Conservation (phyloP, 2,888 invertebrate genomes). For the Lepidochrysops patricia region DNA sequence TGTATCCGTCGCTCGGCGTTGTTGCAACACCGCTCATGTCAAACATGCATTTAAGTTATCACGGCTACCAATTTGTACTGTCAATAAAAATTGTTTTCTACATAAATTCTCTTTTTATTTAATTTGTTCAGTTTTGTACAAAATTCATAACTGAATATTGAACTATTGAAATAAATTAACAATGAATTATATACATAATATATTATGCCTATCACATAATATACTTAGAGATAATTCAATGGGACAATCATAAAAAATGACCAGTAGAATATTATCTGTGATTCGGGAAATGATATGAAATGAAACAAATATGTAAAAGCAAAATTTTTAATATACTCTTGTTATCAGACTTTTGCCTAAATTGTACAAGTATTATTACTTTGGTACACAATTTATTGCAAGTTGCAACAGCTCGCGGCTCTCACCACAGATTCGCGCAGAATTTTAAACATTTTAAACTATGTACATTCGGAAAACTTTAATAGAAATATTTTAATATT, state of each 20-base stretch:
- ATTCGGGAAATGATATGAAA: not conserved
- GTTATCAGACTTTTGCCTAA: slow-evolving; percentile 64
- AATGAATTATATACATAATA: too few relatives aligned
- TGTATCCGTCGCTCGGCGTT: not conserved
- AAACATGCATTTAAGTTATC: not conserved
- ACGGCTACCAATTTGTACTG: not conserved
- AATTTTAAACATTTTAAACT: not conserved
- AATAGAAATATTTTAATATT: not conserved
- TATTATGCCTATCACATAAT: too few relatives aligned
- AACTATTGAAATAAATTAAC: too few relatives aligned
- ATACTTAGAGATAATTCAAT: too few relatives aligned
- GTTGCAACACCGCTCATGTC: not conserved
- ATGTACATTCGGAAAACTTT: not conserved
- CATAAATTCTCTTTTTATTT: not conserved
- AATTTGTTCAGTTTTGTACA: too few relatives aligned
- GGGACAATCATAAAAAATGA: not conserved
- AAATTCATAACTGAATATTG: too few relatives aligned
- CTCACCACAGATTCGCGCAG: not conserved
- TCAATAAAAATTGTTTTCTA: slow-evolving; percentile 12
- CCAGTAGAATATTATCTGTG: too few relatives aligned
- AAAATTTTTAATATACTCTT: slow-evolving; percentile 58
- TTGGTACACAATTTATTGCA: slow-evolving; percentile 35
- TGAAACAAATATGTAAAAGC: slow-evolving; percentile 40
- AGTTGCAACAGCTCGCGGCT: slow-evolving; percentile 1
- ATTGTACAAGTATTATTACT: slow-evolving; percentile 49